Conservation (phyloP, 2,888 invertebrate species). For the Boloria euphrosyne region DNA sequence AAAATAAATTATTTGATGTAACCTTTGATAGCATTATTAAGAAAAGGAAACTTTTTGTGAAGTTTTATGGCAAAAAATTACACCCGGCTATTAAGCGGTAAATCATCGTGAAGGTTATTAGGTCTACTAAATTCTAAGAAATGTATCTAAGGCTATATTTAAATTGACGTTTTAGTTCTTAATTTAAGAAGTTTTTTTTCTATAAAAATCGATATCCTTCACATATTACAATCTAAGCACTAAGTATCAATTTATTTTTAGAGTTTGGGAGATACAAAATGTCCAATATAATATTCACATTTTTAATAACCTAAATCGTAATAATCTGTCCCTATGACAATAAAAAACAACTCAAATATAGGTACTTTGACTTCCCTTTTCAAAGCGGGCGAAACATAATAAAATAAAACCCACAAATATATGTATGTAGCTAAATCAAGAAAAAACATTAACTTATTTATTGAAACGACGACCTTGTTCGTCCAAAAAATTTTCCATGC, state of each 20-base stretch:
- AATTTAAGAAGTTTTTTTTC: not conserved
- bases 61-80: slow-evolving; percentile 21
- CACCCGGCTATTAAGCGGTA: slow-evolving; percentile 16
- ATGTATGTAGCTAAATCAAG: not conserved
- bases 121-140: slow-evolving; percentile 28
- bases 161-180: not conserved
- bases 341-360: too few species aligned
- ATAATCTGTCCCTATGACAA: too few species aligned
- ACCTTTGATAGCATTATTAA: not conserved
- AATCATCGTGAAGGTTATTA: slow-evolving; percentile 31
- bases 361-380: too few species aligned
- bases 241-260: too few species aligned
- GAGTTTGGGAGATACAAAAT: too few species aligned
- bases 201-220: too few species aligned
- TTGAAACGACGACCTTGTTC: slow-evolving; percentile 53
- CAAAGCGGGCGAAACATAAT: too few species aligned
- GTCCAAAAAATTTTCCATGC: slow-evolving; percentile 57
- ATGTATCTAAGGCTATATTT: slow-evolving; percentile 9
- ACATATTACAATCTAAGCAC: too few species aligned
- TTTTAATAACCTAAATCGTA: too few species aligned
- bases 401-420: not conserved
- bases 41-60: slow-evolving; percentile 16
- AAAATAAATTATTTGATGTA: too few species aligned
- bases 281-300: too few species aligned
- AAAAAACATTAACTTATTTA: slow-evolving; percentile 25